Evolutionary conservation across 2,797 vertebrate genomes (phyloP).

Genomic region (Philypnodon macrostomus): DNA sequence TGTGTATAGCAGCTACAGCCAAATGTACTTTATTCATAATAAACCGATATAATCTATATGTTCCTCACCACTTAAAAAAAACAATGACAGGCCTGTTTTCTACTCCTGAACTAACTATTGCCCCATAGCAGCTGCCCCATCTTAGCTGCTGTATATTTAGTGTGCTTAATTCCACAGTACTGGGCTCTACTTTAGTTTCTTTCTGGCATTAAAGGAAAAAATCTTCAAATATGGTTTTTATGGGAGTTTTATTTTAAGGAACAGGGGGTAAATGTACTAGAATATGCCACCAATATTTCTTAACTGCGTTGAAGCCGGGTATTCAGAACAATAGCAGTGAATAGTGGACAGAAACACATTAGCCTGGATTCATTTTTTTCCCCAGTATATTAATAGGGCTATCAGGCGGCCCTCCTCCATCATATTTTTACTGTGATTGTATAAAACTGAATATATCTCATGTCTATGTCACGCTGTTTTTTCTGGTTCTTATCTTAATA

Average conservation of each 20-base stretch:
- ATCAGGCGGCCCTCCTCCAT: no score
- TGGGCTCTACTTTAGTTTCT: slow-evolving; percentile 26
- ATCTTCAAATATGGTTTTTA: slow-evolving; percentile 30
- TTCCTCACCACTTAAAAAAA: slow-evolving; percentile 18
- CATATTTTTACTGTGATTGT: no score
- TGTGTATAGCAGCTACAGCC: background rate
- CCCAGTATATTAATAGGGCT: no score
- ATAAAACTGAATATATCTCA: no score
- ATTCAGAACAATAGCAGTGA: slow-evolving; percentile 38
- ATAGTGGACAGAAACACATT: slow-evolving; percentile 18
- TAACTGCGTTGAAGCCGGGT: slow-evolving; percentile 48
- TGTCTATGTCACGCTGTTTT: no score
- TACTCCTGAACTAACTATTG: slow-evolving; percentile 17
- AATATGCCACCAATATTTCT: slow-evolving; percentile 39
- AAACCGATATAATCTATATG: no score
- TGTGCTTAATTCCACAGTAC: slow-evolving; percentile 32
- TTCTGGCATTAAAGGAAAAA: slow-evolving; percentile 33
- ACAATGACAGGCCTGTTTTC: slow-evolving; percentile 29
- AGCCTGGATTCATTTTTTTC: no score
- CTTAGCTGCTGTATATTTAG: slow-evolving; percentile 47
- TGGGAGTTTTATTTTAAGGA: slow-evolving; percentile 36
- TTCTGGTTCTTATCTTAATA: no score
- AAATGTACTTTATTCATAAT: slow-evolving; percentile 4
- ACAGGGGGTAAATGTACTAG: slow-evolving; percentile 34
- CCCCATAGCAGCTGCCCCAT: slow-evolving; percentile 44